phyloP scores from a whole-genome alignment of 2,113 vertebrate genomes.

The Mellivora capensis region DNA sequence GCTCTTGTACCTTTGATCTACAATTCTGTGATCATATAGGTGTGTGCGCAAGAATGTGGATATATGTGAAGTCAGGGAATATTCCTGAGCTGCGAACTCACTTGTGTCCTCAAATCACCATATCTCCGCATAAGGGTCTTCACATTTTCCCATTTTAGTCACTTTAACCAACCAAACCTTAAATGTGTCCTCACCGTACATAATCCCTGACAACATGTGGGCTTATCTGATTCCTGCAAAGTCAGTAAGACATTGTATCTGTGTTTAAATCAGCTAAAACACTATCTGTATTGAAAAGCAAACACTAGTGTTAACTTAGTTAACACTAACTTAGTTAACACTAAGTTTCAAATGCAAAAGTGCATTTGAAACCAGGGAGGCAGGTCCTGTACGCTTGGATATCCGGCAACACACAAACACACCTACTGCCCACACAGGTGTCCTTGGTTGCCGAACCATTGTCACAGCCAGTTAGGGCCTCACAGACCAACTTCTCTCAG shows the following conservation, averaged over 20 bases:
- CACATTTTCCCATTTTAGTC: conserved; percentile 6
- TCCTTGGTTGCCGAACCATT: neutral
- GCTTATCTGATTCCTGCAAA: neutral
- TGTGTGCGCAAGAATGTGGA: conserved; percentile 19
- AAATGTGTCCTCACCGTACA: neutral
- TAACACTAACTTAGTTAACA: neutral
- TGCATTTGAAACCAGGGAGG: neutral
- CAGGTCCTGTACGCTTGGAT: neutral
- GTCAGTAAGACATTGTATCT: neutral
- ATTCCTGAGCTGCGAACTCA: neutral
- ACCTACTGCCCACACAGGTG: neutral
- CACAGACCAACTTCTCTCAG: neutral
- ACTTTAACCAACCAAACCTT: neutral
- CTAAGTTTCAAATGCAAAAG: neutral
- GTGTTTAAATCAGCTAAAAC: neutral
- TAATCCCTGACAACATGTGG: neutral
- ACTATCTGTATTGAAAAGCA: neutral
- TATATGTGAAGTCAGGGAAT: neutral
- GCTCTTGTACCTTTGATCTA: conserved; percentile 20
- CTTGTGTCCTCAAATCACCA: conserved; percentile 11
- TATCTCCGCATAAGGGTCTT: neutral
- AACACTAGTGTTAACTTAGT: neutral
- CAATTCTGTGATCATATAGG: neutral
- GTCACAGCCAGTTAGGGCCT: neutral
- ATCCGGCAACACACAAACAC: neutral